Evolutionary conservation across 2,888 invertebrate species (phyloP).

Genomic region (Molanna angustata): DNA sequence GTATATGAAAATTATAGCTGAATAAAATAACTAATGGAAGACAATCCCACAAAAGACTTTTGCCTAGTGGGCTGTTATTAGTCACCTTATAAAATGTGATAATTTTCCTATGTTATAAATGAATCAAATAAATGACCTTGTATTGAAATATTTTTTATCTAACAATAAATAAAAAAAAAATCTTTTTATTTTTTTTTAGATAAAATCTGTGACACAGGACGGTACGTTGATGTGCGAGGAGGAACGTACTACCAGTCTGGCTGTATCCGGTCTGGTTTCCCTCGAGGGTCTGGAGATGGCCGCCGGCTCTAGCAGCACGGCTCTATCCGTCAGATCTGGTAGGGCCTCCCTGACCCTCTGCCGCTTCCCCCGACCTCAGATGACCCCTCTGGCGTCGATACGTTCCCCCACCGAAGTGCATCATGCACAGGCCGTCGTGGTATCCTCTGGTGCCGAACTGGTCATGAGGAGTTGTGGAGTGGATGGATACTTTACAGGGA

Average conservation of each 20-base stretch:
- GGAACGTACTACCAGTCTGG: slow-evolving; percentile 15
- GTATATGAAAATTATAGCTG: too few relatives aligned
- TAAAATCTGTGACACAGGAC: slow-evolving; percentile 8
- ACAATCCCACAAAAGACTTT: too few relatives aligned
- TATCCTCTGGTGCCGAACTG: slow-evolving; percentile 48
- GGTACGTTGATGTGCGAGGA: slow-evolving; percentile 10
- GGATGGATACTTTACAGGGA: slow-evolving; percentile 47
- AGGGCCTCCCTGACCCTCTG: neutral
- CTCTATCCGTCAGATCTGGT: slow-evolving; percentile 18
- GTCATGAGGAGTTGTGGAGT: slow-evolving; percentile 45
- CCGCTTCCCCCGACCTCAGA: too few relatives aligned
- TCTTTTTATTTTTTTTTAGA: slow-evolving; percentile 9
- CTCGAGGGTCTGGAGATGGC: slow-evolving; percentile 12
- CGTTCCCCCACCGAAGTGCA: neutral
- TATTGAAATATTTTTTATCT: too few relatives aligned
- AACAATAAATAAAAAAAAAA: too few relatives aligned
- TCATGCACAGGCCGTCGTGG: slow-evolving; percentile 41
- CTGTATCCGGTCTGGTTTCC: slow-evolving; percentile 8
- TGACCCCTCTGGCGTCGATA: slow-evolving; percentile 28
- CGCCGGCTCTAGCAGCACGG: slow-evolving; percentile 19
- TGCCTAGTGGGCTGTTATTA: too few relatives aligned
- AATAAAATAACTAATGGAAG: too few relatives aligned
- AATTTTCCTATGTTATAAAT: too few relatives aligned
- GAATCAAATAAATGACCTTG: too few relatives aligned
- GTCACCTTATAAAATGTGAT: too few relatives aligned